Evolutionary conservation across 2,888 invertebrate species (phyloP).

Genomic region (Tetanocera ferruginea): DNA sequence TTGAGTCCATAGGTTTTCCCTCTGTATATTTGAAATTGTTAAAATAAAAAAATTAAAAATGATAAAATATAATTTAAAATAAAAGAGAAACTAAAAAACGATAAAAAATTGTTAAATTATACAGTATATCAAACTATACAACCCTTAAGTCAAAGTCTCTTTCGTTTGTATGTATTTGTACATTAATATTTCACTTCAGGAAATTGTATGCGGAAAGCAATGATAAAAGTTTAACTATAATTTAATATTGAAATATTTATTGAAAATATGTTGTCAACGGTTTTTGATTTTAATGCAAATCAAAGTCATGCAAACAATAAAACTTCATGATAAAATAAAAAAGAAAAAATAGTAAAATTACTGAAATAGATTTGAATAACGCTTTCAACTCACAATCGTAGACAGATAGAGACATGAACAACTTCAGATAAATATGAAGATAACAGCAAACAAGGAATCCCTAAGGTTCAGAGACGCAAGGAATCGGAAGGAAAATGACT

Average conservation of each 20-base stretch:
- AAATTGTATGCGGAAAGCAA: constrained; percentile 7
- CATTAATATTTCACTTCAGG: not conserved
- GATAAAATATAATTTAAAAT: too few species aligned
- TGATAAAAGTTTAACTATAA: constrained; percentile 19
- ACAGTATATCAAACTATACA: too few species aligned
- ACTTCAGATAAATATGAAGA: not conserved
- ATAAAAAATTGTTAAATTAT: too few species aligned
- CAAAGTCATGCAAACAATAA: not conserved
- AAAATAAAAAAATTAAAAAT: too few species aligned
- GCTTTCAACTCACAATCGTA: not conserved
- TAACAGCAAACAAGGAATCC: not conserved
- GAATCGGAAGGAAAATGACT: not conserved
- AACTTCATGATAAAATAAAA: not conserved
- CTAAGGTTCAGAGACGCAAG: not conserved
- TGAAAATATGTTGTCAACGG: constrained; percentile 15
- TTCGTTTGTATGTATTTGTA: not conserved
- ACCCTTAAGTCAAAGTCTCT: too few species aligned
- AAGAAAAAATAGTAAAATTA: not conserved
- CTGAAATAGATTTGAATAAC: not conserved
- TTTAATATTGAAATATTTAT: constrained; percentile 18
- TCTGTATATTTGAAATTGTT: too few species aligned
- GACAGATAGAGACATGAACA: too few species aligned
- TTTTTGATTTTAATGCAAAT: not conserved
- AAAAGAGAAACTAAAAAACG: too few species aligned
- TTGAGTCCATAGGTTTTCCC: too few species aligned